Evolutionary conservation across 2,888 invertebrate genomes (phyloP).

Genomic region (Willowsia nigromaculata): DNA sequence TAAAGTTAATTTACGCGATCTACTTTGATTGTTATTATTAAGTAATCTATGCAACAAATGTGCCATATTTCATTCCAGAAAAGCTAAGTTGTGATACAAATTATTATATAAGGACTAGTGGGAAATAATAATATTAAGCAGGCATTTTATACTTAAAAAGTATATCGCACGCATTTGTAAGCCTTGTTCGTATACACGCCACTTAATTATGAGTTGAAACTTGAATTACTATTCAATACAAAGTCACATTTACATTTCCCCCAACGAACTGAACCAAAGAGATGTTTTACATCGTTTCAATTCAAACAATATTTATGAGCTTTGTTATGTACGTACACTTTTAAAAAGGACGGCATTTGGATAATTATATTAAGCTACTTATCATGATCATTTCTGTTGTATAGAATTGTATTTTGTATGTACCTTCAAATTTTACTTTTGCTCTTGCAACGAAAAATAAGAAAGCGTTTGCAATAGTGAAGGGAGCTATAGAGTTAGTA

Average conservation of each 20-base stretch:
- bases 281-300: not conserved
- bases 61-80: constrained; percentile 64
- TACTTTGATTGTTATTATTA: not conserved
- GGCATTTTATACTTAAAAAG: not conserved
- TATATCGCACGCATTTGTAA: not conserved
- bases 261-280: constrained; percentile 40
- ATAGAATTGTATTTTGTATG: too few relatives aligned
- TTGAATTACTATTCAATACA: not conserved
- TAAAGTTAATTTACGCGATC: not conserved
- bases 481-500: too few relatives aligned
- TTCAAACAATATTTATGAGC: constrained; percentile 41
- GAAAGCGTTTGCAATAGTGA: too few relatives aligned
- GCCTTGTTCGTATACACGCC: not conserved
- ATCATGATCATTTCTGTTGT: too few relatives aligned
- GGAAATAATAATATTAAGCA: too few relatives aligned
- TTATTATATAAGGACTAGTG: too few relatives aligned
- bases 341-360: not conserved
- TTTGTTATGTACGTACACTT: constrained; percentile 3
- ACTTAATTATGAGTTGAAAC: not conserved
- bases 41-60: constrained; percentile 52
- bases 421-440: too few relatives aligned
- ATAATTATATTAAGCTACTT: too few relatives aligned
- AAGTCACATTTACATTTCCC: constrained; percentile 6
- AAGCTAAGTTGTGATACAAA: constrained; percentile 57
- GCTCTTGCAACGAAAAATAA: too few relatives aligned